phyloP scores from a whole-genome alignment of 2,113 vertebrate species.

The Erinaceus europaeus region DNA sequence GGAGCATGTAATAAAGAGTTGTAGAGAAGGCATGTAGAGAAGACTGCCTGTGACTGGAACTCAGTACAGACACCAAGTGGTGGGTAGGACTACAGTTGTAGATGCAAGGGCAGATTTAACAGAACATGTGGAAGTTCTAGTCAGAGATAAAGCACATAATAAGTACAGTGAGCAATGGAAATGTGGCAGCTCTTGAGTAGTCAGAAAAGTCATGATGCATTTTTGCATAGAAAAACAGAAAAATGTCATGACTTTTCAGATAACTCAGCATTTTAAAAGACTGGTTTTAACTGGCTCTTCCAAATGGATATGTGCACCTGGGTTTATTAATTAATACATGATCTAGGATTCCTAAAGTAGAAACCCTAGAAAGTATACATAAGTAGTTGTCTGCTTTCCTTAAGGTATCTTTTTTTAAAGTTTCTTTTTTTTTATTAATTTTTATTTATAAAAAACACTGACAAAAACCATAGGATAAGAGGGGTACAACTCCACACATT shows the following conservation, averaged over 20 bases:
- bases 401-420: background rate
- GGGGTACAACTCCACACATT: no score
- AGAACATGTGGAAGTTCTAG: background rate
- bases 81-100: background rate
- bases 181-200: background rate
- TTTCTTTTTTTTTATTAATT: no score
- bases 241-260: no score
- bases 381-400: background rate
- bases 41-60: background rate
- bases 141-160: background rate
- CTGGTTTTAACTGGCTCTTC: background rate
- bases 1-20: background rate
- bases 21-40: background rate
- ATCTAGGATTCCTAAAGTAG: no score
- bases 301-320: background rate
- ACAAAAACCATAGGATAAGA: no score
- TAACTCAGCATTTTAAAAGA: background rate
- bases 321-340: background rate
- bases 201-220: no score
- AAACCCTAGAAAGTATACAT: background rate
- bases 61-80: background rate
- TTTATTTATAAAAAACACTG: no score
- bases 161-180: background rate
- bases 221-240: no score
- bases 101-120: background rate